Percentiles rank a stretch among this genome's conserved stretches.
These are phyloP conservation scores for Sterna hirundo DNA, from an alignment of 2,113 vertebrate species.

Conservation along the genomic window DNA sequence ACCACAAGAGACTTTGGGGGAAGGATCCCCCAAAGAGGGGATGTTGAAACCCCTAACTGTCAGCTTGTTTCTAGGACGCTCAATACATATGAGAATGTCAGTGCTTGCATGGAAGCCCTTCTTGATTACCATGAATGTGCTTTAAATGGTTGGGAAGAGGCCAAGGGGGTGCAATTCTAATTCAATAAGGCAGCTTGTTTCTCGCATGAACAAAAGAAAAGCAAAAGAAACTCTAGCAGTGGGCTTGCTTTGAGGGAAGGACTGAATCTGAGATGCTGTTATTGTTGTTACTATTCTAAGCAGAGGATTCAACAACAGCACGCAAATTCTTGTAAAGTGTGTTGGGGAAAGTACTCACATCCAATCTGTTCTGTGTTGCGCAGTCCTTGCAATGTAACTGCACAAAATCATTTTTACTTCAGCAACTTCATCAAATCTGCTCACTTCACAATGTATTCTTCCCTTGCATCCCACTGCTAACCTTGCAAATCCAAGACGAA, in stretches of 20 bases:
- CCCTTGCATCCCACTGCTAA: not conserved
- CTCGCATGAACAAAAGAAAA: not conserved
- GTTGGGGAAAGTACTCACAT: not conserved
- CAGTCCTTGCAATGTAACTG: not conserved
- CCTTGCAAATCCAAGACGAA: not conserved
- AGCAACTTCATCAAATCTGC: not conserved
- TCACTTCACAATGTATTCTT: not conserved
- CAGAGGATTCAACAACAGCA: not conserved
- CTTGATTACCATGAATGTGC: not conserved
- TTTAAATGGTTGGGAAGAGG: not conserved
- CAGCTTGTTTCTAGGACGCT: not conserved
- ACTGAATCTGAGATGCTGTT: not conserved
- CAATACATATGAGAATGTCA: fast-evolving
- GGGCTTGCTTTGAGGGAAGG: not conserved
- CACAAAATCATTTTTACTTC: not conserved
- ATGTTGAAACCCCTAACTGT: not conserved
- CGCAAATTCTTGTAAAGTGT: not conserved
- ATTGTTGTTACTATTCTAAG: not conserved
- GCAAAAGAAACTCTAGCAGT: not conserved
- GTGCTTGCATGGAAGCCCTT: not conserved
- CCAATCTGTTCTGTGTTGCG: not conserved
- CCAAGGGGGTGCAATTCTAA: not conserved
- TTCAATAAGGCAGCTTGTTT: not conserved
- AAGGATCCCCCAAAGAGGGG: not conserved
- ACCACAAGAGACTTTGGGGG: not conserved